A percentile compares a stretch with the other conserved stretches of the same genome.
Conservation (phyloP, 2,888 invertebrate genomes). For the Apamea anceps region DNA sequence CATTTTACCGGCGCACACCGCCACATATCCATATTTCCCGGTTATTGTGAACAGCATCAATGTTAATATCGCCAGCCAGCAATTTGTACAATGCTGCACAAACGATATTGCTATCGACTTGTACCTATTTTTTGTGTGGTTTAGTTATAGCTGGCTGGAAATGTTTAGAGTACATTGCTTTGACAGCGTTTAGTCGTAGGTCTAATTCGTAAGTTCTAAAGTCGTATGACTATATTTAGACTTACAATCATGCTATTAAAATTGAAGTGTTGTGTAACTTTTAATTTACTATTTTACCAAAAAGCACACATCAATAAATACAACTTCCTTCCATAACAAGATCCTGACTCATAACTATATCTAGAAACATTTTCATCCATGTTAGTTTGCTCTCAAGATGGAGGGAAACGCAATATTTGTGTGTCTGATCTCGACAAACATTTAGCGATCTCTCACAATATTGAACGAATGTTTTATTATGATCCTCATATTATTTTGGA, state of each 20-base stretch:
- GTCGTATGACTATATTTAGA: too few relatives aligned
- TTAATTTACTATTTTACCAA: too few relatives aligned
- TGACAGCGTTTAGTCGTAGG: background rate
- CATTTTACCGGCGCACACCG: constrained; percentile 37
- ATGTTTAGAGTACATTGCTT: constrained; percentile 31
- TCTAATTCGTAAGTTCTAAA: too few relatives aligned
- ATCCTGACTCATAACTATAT: constrained; percentile 52
- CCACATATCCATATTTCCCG: constrained; percentile 50
- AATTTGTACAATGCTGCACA: constrained; percentile 59
- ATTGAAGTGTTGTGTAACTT: too few relatives aligned
- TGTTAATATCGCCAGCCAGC: constrained; percentile 61
- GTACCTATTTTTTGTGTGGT: constrained; percentile 51
- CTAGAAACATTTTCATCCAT: constrained; percentile 52
- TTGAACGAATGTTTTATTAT: constrained; percentile 69
- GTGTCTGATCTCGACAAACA: constrained; percentile 65
- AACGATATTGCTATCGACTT: constrained; percentile 57
- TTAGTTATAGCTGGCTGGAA: constrained; percentile 20
- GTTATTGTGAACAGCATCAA: constrained; percentile 45
- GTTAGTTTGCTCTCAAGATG: constrained; percentile 61
- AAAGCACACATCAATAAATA: constrained; percentile 21
- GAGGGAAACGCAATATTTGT: constrained; percentile 61
- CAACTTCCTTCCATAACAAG: constrained; percentile 4
- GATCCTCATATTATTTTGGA: constrained; percentile 52
- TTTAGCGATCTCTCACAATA: constrained; percentile 75
- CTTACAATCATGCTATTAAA: too few relatives aligned